Conservation (phyloP, 2,888 invertebrate genomes). For the Eupithecia insigniata region DNA sequence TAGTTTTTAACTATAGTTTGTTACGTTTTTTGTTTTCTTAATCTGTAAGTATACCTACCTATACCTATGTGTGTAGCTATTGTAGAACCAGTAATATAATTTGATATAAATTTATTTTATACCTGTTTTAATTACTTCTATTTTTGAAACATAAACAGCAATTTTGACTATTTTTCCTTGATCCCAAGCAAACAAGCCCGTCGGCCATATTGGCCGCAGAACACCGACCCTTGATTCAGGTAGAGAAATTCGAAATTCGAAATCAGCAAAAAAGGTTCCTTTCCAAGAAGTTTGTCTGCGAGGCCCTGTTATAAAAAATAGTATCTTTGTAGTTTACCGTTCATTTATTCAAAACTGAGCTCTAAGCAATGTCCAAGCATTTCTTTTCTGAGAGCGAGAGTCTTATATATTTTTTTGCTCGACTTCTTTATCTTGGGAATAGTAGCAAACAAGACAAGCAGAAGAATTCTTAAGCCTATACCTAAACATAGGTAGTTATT, state of each 20-base stretch:
- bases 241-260: slow-evolving; percentile 65
- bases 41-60: no score
- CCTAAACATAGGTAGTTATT: no score
- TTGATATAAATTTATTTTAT: no score
- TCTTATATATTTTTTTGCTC: neutral
- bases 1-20: no score
- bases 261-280: slow-evolving; percentile 62
- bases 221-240: slow-evolving; percentile 51
- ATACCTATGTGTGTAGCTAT: no score
- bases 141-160: neutral
- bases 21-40: no score
- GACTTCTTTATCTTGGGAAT: neutral
- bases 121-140: neutral
- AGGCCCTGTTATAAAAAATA: slow-evolving; percentile 41
- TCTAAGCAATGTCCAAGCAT: neutral
- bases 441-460: neutral
- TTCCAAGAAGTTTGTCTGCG: slow-evolving; percentile 66
- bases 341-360: slow-evolving; percentile 35
- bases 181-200: slow-evolving; percentile 8
- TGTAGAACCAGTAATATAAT: no score
- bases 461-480: neutral
- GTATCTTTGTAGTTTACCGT: slow-evolving; percentile 32
- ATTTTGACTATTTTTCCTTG: slow-evolving; percentile 7
- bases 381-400: neutral
- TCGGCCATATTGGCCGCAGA: slow-evolving; percentile 18